Conservation (phyloP, 2,888 invertebrate species). For the Baronia brevicornis region DNA sequence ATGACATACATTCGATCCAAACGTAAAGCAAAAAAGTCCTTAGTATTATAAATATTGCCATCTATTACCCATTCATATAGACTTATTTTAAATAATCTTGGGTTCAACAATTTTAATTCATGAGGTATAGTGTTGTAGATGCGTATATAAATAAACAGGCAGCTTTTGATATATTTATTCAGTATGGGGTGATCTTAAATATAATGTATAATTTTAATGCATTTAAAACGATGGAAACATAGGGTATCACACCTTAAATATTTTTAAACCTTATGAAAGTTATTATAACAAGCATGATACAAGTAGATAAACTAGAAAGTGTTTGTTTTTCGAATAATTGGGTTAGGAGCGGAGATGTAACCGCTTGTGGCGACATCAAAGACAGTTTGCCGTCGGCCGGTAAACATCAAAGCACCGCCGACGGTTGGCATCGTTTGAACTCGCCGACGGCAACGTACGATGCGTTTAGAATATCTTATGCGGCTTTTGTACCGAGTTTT, state of each 20-base stretch:
- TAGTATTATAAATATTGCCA: no score
- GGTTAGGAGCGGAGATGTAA: conserved; percentile 33
- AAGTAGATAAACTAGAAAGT: conserved; percentile 2
- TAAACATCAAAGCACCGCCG: conserved; percentile 53
- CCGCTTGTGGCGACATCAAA: conserved; percentile 29
- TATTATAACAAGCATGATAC: conserved; percentile 1
- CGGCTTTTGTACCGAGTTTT: conserved; percentile 6
- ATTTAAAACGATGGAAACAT: no score
- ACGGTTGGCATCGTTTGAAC: conserved; percentile 37
- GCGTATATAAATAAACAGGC: no score
- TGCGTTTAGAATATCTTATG: conserved; percentile 16
- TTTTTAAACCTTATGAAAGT: conserved; percentile 3
- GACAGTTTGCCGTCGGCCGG: conserved; percentile 45
- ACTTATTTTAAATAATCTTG: no score
- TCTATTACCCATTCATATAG: no score
- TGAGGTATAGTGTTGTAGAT: neutral
- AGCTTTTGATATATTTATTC: no score
- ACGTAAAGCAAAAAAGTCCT: no score
- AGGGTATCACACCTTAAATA: no score
- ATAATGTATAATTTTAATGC: no score
- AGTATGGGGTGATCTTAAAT: no score
- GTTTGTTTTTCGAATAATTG: conserved; percentile 26
- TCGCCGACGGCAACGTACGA: conserved; percentile 39
- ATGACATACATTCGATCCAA: no score
- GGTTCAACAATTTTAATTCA: conserved; percentile 1